Percentiles rank a stretch among this genome's conserved stretches.
Evolutionary conservation across 2,888 invertebrate genomes (phyloP).

Genomic region (Ptycholaimellus sp.): DNA sequence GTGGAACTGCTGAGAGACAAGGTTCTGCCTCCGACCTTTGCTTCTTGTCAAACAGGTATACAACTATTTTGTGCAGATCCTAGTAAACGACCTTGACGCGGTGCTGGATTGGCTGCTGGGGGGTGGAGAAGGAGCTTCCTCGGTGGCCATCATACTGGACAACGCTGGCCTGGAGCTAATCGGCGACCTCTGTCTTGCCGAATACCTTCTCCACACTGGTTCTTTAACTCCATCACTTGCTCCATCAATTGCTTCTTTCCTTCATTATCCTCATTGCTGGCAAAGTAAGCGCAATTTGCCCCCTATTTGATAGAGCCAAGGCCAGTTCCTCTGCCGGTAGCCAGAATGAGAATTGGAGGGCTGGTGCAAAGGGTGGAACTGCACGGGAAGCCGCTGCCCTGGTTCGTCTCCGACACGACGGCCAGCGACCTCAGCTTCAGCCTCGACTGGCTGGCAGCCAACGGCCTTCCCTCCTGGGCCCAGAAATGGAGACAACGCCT

Average conservation of each 20-base stretch:
- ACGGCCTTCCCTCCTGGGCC: too few species aligned
- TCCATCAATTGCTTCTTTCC: too few species aligned
- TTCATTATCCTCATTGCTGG: too few species aligned
- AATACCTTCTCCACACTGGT: constrained; percentile 42
- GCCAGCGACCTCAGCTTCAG: constrained; percentile 48
- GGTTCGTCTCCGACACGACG: constrained; percentile 82
- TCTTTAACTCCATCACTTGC: too few species aligned
- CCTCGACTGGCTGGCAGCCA: constrained; percentile 32
- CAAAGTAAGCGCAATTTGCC: too few species aligned
- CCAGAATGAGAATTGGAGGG: too few species aligned
- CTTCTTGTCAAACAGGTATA: not conserved
- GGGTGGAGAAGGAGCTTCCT: constrained; percentile 1
- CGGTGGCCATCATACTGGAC: constrained; percentile 48
- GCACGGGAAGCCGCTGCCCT: constrained; percentile 55
- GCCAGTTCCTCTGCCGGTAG: too few species aligned
- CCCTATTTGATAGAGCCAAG: too few species aligned
- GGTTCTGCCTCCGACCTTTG: not conserved
- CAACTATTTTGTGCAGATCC: constrained; percentile 4
- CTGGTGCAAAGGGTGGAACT: too few species aligned
- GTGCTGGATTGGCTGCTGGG: constrained; percentile 7
- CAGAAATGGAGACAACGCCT: too few species aligned
- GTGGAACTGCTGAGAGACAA: constrained; percentile 9
- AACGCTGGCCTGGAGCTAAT: constrained; percentile 80
- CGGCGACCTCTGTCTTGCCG: constrained; percentile 61
- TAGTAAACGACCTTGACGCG: constrained; percentile 10